phyloP scores from a whole-genome alignment of 2,797 vertebrate species.

The Petrocephalus sullivani region DNA sequence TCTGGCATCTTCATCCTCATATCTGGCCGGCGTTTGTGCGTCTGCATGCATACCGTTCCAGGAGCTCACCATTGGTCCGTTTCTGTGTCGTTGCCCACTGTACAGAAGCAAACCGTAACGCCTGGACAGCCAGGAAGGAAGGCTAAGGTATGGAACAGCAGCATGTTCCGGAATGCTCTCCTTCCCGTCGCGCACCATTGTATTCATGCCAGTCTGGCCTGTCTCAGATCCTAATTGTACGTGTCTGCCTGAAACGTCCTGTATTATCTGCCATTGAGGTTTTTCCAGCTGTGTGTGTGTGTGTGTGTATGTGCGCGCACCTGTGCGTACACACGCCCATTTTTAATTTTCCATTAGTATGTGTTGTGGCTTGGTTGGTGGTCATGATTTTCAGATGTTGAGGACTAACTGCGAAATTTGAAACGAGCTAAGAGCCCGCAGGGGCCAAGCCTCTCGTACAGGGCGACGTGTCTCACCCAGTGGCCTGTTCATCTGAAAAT shows the following conservation, averaged over 20 bases:
- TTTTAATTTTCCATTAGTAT: not conserved
- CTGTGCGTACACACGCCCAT: not conserved
- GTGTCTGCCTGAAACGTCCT: conserved; percentile 7
- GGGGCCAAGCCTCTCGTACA: not conserved
- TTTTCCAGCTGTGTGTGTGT: not conserved
- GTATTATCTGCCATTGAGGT: not conserved
- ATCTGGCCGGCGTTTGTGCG: not conserved
- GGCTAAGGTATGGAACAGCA: conserved; percentile 77
- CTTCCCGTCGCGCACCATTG: not conserved
- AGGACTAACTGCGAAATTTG: not conserved
- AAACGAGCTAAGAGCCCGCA: not conserved
- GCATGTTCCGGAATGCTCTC: conserved; percentile 65
- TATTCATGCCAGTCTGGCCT: conserved; percentile 15
- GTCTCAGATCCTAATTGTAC: not conserved
- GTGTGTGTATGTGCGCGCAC: not conserved
- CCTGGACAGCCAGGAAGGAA: conserved; percentile 75
- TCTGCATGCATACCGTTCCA: not conserved
- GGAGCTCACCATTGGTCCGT: conserved; percentile 37
- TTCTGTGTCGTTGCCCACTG: conserved; percentile 61
- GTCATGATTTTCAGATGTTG: conserved; percentile 25
- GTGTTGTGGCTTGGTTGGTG: conserved; percentile 16
- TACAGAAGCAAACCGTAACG: conserved; percentile 72
- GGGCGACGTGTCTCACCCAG: not conserved
- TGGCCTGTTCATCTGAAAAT: conserved; percentile 15
- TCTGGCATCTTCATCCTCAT: not conserved